These are phyloP conservation scores for Laspeyria flexula DNA, from an alignment of 2,888 invertebrate species.

Conservation along the genomic window DNA sequence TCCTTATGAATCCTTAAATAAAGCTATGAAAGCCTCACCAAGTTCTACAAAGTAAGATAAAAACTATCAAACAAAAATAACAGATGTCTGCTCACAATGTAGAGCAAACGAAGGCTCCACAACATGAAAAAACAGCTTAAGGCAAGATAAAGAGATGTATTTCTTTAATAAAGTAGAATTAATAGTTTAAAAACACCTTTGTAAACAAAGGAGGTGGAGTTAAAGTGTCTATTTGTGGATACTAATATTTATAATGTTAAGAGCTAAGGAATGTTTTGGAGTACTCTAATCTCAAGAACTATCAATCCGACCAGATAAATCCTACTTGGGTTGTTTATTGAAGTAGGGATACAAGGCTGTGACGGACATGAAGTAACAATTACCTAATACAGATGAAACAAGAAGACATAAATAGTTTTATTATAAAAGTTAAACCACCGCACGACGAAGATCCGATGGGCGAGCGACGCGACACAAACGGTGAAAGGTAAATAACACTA, in stretches of 20 bases:
- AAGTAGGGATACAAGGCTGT: too few relatives aligned
- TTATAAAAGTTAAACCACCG: slow-evolving; percentile 46
- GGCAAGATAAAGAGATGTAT: slow-evolving; percentile 47
- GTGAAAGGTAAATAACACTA: slow-evolving; percentile 70
- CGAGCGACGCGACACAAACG: slow-evolving; percentile 31
- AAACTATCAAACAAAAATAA: slow-evolving; percentile 6
- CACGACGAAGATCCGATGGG: slow-evolving; percentile 36
- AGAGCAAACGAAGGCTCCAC: slow-evolving; percentile 26
- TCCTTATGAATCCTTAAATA: slow-evolving; percentile 9
- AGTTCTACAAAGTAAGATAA: slow-evolving; percentile 21
- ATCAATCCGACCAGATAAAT: too few relatives aligned
- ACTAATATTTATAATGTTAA: too few relatives aligned
- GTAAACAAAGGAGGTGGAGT: slow-evolving; percentile 61
- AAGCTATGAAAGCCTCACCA: not conserved
- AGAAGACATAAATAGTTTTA: slow-evolving; percentile 58
- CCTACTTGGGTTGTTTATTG: too few relatives aligned
- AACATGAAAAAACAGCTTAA: slow-evolving; percentile 47
- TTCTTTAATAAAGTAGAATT: slow-evolving; percentile 47
- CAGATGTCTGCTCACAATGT: slow-evolving; percentile 4
- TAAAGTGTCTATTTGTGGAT: too few relatives aligned
- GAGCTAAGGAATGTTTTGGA: too few relatives aligned
- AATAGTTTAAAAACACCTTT: slow-evolving; percentile 61
- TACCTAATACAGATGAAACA: too few relatives aligned
- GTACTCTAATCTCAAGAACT: too few relatives aligned
- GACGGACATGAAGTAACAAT: too few relatives aligned